A percentile compares a stretch with the other conserved stretches of the same genome.
Conservation (phyloP, 2,888 invertebrate species). For the Coecobrya sp. region DNA sequence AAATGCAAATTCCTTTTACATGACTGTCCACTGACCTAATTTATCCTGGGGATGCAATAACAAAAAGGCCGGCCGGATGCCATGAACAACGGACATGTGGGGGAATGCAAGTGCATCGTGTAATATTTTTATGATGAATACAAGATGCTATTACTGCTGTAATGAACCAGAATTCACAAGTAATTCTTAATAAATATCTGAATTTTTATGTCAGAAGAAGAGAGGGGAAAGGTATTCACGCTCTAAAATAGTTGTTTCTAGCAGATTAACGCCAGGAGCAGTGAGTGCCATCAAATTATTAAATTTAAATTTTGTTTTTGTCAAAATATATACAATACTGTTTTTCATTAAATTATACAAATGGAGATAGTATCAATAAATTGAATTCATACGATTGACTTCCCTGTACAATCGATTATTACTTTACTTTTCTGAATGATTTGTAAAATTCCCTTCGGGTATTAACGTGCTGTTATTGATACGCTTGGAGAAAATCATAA, state of each 20-base stretch:
- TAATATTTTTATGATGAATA: not conserved
- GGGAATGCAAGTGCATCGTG: not conserved
- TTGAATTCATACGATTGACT: too few relatives aligned
- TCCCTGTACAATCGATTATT: too few relatives aligned
- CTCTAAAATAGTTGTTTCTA: not conserved
- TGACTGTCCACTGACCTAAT: slow-evolving; percentile 67
- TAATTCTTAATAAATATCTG: not conserved
- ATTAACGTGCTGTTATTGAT: too few relatives aligned
- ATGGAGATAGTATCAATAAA: too few relatives aligned
- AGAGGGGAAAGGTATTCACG: not conserved
- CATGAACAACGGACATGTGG: slow-evolving; percentile 26
- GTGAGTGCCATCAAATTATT: too few relatives aligned
- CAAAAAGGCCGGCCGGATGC: slow-evolving; percentile 73
- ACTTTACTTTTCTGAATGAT: too few relatives aligned
- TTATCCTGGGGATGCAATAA: slow-evolving; percentile 40
- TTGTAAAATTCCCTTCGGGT: too few relatives aligned
- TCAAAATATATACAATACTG: too few relatives aligned
- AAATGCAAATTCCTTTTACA: not conserved
- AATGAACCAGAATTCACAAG: not conserved
- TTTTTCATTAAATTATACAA: too few relatives aligned
- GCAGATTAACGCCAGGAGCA: too few relatives aligned
- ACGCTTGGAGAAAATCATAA: too few relatives aligned
- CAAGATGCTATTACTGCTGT: not conserved
- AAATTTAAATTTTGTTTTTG: too few relatives aligned
- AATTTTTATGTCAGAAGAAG: not conserved